Conservation (phyloP, 2,113 vertebrate genomes). For the Petrocephalus microphthalmus region DNA sequence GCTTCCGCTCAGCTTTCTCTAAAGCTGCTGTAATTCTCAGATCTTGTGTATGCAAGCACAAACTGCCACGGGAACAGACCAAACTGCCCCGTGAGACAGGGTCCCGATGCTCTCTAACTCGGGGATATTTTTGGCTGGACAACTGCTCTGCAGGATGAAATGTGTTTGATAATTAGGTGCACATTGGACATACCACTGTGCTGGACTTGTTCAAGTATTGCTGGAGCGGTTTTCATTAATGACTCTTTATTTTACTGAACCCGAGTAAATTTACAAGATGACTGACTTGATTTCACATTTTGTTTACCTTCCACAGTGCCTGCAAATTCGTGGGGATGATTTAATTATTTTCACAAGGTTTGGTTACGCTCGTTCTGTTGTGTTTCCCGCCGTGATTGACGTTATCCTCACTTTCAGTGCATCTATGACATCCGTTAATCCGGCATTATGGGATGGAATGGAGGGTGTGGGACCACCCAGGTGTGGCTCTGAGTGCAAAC, state of each 20-base stretch:
- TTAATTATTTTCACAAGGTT: slow-evolving; percentile 4
- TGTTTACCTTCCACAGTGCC: neutral
- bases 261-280: neutral
- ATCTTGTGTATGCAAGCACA: neutral
- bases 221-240: neutral
- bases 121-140: neutral
- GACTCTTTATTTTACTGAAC: neutral
- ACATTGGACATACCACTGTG: neutral
- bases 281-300: slow-evolving; percentile 6
- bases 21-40: neutral
- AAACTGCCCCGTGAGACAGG: neutral
- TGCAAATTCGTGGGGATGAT: slow-evolving; percentile 1
- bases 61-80: neutral
- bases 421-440: slow-evolving; percentile 8
- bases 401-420: neutral
- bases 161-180: neutral
- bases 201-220: neutral
- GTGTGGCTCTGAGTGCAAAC: neutral
- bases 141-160: neutral
- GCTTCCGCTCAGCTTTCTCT: neutral
- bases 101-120: neutral
- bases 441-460: neutral
- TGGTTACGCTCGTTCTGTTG: neutral
- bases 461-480: neutral
- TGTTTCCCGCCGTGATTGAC: neutral